phyloP scores from a whole-genome alignment of 2,113 vertebrate genomes.

The Acanthisitta chloris region DNA sequence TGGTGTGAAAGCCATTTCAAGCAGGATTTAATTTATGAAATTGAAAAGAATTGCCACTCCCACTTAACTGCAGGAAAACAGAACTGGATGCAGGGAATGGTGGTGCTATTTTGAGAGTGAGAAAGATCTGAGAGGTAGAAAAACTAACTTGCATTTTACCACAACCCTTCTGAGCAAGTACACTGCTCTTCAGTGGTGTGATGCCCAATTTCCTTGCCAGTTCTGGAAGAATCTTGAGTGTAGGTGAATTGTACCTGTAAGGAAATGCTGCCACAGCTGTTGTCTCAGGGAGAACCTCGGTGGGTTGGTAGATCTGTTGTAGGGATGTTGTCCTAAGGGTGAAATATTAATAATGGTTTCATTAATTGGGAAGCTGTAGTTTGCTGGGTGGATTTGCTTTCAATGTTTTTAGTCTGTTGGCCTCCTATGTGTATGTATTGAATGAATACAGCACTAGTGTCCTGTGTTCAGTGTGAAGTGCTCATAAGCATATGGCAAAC shows the following conservation, averaged over 20 bases:
- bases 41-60: constrained; percentile 70
- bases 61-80: constrained; percentile 70
- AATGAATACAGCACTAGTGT: background rate
- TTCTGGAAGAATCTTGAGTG: background rate
- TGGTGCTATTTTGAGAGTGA: background rate
- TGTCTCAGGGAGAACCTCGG: background rate
- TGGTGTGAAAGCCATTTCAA: constrained; percentile 58
- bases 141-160: background rate
- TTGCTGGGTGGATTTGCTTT: background rate
- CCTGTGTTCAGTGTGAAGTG: background rate
- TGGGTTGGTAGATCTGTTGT: background rate
- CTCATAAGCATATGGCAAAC: background rate
- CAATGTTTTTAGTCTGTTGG: background rate
- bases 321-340: background rate
- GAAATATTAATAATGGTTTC: background rate
- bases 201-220: background rate
- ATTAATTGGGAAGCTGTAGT: background rate
- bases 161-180: background rate
- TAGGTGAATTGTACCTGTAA: background rate
- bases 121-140: background rate
- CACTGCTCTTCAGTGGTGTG: background rate
- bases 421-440: background rate
- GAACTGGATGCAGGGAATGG: constrained; percentile 37
- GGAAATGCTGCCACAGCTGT: background rate
- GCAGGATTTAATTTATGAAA: constrained; percentile 69